Conservation (phyloP, 2,113 vertebrate genomes). For the Callocephalon fimbriatum region DNA sequence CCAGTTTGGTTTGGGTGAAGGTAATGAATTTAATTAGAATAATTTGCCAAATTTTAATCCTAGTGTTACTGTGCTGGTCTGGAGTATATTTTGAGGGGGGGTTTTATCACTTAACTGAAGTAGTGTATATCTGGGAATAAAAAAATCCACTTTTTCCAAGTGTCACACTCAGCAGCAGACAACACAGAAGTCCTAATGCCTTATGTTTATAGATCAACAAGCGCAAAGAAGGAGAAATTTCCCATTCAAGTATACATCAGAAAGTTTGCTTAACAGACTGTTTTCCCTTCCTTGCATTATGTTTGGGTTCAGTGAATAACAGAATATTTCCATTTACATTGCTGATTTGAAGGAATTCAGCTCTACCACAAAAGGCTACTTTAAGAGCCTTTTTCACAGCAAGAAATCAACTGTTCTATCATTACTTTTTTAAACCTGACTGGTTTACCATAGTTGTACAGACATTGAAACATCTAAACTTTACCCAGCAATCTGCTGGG, state of each 20-base stretch:
- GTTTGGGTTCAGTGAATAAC: not conserved
- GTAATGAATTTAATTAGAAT: not conserved
- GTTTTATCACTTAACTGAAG: not conserved
- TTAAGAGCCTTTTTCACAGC: not conserved
- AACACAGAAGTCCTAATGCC: not conserved
- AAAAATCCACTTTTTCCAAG: not conserved
- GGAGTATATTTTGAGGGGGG: rapidly evolving
- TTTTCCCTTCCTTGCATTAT: not conserved
- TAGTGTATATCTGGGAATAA: not conserved
- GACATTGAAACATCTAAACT: not conserved
- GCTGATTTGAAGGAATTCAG: not conserved
- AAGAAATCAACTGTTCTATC: not conserved
- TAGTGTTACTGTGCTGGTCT: not conserved
- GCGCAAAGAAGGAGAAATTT: not conserved
- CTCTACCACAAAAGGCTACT: not conserved
- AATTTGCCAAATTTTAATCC: not conserved
- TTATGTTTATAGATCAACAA: not conserved
- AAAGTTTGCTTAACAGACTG: not conserved
- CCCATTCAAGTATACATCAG: not conserved
- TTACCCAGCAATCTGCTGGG: not conserved
- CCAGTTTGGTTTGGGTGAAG: not conserved
- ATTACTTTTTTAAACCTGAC: not conserved
- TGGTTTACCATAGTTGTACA: not conserved
- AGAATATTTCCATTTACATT: not conserved
- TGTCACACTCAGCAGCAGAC: not conserved